Evolutionary conservation across 2,113 vertebrate genomes (phyloP), one percentile per base, ranked within the genome.

Genomic region (Boleophthalmus pectinirostris): DNA sequence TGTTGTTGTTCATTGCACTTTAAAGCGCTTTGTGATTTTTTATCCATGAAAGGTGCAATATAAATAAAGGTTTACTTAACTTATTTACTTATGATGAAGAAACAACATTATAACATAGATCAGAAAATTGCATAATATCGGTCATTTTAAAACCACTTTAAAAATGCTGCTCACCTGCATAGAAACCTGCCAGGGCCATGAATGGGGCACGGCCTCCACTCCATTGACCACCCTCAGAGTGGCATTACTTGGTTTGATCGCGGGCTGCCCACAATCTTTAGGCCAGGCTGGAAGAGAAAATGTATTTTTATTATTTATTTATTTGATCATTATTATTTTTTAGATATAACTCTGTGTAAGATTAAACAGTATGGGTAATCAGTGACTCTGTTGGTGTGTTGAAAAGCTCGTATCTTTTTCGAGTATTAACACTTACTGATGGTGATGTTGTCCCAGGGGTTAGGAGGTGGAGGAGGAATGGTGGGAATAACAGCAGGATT

Each of bases 121-220:
- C 29, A 29, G 29, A 29, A 29, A 29, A 29, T 29, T n/a, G 33
- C 33, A 35, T 35, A 35, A 35, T 35, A 35, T 35, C 6, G 33
- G 33, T 14, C 8, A 13, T 49, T 49, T 15, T 13, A 3, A 4
- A 53, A 16, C 7, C n/a, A 54, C n/a, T n/a, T 8, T 21, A 18
- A 16, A 61, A 18, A 56, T 46, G n/a, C 1, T 3, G 11, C 58
- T 80, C 18, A 94, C 93, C 93, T 93, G 93, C 90, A 93, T 89
- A 70, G 93, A 93, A 60, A 93, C 89, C 51, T 94, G 92, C 93
- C 92, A 94, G 21, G 92, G 91, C 92, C 93, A 93, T 25, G 93
- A 94, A 75, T 93, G 81, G 16, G 92, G 88, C 53, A 70, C 77
- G 0, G 89, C 92, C 78, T 92, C 90, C 14, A 73, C 74, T 33